These are phyloP conservation scores for Ichneumoninae sp. DNA, from an alignment of 2,888 invertebrate genomes.

Conservation along the genomic window DNA sequence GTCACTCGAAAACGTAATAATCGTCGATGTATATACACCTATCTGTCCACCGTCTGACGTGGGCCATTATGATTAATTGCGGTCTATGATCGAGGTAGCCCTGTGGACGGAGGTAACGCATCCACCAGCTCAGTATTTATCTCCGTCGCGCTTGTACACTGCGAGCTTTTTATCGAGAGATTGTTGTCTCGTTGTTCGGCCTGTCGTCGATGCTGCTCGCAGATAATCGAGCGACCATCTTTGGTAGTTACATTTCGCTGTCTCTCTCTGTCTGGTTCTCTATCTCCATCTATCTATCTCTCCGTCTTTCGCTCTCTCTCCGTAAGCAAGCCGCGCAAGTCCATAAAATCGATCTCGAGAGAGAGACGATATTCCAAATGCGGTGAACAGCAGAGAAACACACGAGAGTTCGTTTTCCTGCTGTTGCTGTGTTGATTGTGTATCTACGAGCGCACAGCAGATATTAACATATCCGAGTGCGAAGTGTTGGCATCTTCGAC, in stretches of 20 bases:
- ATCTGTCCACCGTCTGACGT: neutral
- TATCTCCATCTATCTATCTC: neutral
- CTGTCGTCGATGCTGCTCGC: neutral
- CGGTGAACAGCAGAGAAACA: slow-evolving; percentile 70
- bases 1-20: neutral
- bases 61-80: slow-evolving; percentile 36
- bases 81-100: slow-evolving; percentile 19
- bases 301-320: slow-evolving; percentile 42
- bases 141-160: slow-evolving; percentile 7
- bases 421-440: slow-evolving; percentile 11
- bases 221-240: slow-evolving; percentile 63
- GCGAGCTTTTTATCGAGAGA: neutral
- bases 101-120: neutral
- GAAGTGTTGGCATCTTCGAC: neutral
- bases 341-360: slow-evolving; percentile 62
- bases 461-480: neutral
- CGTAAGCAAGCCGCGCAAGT: slow-evolving; percentile 61
- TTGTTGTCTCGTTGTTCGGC: neutral
- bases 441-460: neutral
- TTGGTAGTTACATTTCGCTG: slow-evolving; percentile 65
- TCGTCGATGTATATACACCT: neutral
- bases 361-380: slow-evolving; percentile 65
- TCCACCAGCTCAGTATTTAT: neutral
- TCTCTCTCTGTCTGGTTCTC: neutral
- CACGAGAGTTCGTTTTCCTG: slow-evolving; percentile 42